These are phyloP conservation scores for Capreolus pygargus DNA, from an alignment of 2,113 vertebrate genomes.

Conservation along the genomic window DNA sequence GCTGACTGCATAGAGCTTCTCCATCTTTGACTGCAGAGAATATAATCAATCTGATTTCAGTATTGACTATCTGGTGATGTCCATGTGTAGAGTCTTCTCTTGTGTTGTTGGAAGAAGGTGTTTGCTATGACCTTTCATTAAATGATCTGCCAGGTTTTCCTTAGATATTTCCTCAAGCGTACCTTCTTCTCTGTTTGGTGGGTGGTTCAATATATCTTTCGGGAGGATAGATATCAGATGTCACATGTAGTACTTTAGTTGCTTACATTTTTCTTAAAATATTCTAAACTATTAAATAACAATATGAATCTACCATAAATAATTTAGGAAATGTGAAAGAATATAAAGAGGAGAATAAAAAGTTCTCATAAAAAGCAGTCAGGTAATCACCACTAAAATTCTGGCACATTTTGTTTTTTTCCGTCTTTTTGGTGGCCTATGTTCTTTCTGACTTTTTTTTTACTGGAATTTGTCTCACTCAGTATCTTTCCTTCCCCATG, in stretches of 20 bases:
- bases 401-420: fast-evolving
- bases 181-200: neutral
- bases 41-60: neutral
- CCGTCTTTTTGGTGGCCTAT: neutral
- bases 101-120: neutral
- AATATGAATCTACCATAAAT: neutral
- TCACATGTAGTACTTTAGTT: neutral
- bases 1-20: neutral
- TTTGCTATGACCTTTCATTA: neutral
- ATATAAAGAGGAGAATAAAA: neutral
- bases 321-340: neutral
- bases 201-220: neutral
- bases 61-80: neutral
- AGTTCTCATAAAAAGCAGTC: neutral
- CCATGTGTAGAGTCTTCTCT: neutral
- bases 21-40: neutral
- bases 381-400: neutral
- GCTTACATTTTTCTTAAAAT: neutral
- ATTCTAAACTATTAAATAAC: neutral
- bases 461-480: neutral
- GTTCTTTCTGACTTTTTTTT: neutral
- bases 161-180: neutral
- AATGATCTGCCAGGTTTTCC: neutral
- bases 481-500: neutral
- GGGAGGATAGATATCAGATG: neutral